Evolutionary conservation across 1,140 invertebrate genomes (phyloP), one percentile per base, ranked within the genome.

Genomic region (Saccostrea echinata): DNA sequence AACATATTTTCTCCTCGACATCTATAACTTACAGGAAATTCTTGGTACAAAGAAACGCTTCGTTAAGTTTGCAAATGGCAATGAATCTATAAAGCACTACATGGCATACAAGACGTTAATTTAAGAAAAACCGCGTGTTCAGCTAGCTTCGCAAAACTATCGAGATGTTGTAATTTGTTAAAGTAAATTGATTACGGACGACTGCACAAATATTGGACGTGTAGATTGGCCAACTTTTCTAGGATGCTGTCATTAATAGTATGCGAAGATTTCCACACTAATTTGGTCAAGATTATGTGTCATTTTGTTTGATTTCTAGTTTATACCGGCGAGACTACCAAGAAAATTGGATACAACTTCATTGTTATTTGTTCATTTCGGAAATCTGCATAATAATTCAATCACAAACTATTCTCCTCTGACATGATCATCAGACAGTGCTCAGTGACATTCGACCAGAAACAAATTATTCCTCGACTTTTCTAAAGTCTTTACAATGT

Each of bases 191-290:
- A 76, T 76, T 76, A 30, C 68, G 68, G 68, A 13, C 68, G 68
- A 76, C 24, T 76, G 68, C 68, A 76, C 68, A 76, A 76, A 76
- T 76, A 76, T 76, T 76, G 68, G 68, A 76, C 68, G 68, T 76
- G 68, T 76, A 76, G 30, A 76, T 76, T 76, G 27, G 24, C 68
- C 6, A 30, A 30, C 27, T 76, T 64, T 76, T 33, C 68, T 76
- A 27, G 16, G 16, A 76, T 76, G 16, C 68, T 33, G 21, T 76
- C 68, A 33, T 76, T 76, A 76, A 76, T 76, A 24, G 68, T 76
- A 30, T 76, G 30, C 68, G 68, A 76, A 27, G 27, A 76, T 30
- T 76, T 61, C 55, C 55, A n/a, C 55, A 61, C 18, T 61, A 61
- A 61, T 61, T 61, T 61, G 55, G 55, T 21, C 55, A 61, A 61